Conservation (phyloP, 2,797 vertebrate genomes). For the Tinamus major region DNA sequence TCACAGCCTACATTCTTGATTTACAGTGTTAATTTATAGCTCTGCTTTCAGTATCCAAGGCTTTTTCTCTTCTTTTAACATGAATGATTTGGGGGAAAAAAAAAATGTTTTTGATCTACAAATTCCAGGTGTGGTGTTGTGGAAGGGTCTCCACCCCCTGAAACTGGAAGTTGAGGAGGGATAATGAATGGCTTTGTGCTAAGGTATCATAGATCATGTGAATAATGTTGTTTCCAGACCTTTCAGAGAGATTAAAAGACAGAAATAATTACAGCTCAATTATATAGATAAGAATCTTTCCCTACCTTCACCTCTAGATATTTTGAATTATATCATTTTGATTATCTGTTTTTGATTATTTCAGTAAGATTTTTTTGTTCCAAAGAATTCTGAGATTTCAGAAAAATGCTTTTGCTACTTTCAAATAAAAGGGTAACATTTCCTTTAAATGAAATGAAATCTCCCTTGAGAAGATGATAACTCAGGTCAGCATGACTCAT, state of each 20-base stretch:
- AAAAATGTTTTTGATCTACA: neutral
- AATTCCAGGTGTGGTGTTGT: neutral
- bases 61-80: neutral
- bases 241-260: neutral
- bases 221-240: neutral
- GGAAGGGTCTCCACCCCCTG: neutral
- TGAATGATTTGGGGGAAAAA: neutral
- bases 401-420: neutral
- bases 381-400: neutral
- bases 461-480: conserved; percentile 30
- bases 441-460: conserved; percentile 35
- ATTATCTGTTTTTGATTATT: neutral
- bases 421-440: neutral
- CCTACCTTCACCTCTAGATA: neutral
- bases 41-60: neutral
- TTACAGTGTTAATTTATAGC: neutral
- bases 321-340: neutral
- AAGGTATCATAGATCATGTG: neutral
- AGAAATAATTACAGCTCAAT: neutral
- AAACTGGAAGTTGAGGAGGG: neutral
- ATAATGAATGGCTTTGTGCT: neutral
- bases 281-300: neutral
- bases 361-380: neutral
- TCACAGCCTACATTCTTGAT: neutral
- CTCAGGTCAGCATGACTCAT: conserved; percentile 24